Evolutionary conservation across 2,113 vertebrate genomes (phyloP).

Genomic region (Melanostigma gelatinosum): DNA sequence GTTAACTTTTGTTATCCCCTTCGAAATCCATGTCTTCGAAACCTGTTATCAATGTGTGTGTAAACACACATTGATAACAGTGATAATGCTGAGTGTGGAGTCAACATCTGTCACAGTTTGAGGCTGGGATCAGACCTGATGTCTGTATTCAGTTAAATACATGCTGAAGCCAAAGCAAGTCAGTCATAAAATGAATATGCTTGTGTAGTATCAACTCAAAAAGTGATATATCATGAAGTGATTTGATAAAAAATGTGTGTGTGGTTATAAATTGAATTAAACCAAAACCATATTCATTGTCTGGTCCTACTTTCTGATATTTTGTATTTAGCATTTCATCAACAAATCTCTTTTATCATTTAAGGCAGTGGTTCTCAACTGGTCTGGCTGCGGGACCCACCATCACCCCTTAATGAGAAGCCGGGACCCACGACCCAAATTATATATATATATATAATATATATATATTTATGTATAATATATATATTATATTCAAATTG

Average conservation of each 20-base stretch:
- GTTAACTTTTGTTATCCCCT: not conserved
- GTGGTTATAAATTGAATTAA: not conserved
- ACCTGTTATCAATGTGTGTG: not conserved
- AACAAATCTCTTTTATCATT: not conserved
- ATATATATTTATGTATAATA: no score
- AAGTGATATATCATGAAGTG: not conserved
- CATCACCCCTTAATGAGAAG: no score
- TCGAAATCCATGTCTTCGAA: no score
- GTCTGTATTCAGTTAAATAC: not conserved
- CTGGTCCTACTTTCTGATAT: not conserved
- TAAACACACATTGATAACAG: not conserved
- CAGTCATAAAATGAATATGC: not conserved
- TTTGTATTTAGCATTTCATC: not conserved
- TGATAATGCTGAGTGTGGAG: not conserved
- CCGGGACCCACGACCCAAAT: no score
- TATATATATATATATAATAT: no score
- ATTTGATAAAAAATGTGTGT: not conserved
- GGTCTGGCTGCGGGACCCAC: no score
- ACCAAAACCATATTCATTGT: not conserved
- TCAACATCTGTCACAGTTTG: constrained; percentile 17
- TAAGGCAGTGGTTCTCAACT: no score
- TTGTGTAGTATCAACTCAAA: not conserved
- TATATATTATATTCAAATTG: no score
- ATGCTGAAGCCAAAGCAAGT: not conserved
- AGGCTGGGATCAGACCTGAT: constrained; percentile 5